Base-by-base conservation (phyloP, 1,140 invertebrate genomes). In the Drosophila bifasciata region DNA sequence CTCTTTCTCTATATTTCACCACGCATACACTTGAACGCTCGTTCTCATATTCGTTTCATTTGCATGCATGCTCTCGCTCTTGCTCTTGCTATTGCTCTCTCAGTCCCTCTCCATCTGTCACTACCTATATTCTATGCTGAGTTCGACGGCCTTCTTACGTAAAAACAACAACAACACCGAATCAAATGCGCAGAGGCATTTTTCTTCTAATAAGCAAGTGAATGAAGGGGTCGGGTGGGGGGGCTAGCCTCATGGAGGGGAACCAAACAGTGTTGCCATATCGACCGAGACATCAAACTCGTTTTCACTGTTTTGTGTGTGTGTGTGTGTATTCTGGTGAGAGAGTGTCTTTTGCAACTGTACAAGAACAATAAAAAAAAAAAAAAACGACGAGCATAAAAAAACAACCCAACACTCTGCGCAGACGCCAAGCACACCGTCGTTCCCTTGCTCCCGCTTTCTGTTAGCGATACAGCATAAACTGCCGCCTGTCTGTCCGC, bases 111-210 rank as follows among this genome's bases (percentile, higher is more conserved):
- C 28, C 62, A 79, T 45, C 21, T 60, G 32, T 17, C 13, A 15
- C 49, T 21, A 49, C 32, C 44, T 25, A 36, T 52, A 45, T 36
- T 75, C 58, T 55, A 57, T 78, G 81, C 73, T 78, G 84, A 86
- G 81, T 86, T 86, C 81, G 81, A 86, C 81, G 81, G 81, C 81
- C 81, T 86, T 86, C 81, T 86, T 86, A 86, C 81, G 81, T 86
- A 86, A 86, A 85, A 79, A 80, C 67, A 79, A 67, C 67, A 79
- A 67, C 66, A 81, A 70, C 51, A 76, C 57, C 52, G 64, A 72
- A 60, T 17, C 39, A 51, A 49, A 71, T 75, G 71, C 58, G 48
- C 76, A 72, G 80, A 73, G 69, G 78, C 75, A 88, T 81, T 86
- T 88, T 79, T 77, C 79, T 85, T 86, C 81, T 81, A 85, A 85